A percentile compares a stretch with the other conserved stretches of the same genome.
phyloP scores from a whole-genome alignment of 2,113 vertebrate genomes.

The Brachyistius frenatus region DNA sequence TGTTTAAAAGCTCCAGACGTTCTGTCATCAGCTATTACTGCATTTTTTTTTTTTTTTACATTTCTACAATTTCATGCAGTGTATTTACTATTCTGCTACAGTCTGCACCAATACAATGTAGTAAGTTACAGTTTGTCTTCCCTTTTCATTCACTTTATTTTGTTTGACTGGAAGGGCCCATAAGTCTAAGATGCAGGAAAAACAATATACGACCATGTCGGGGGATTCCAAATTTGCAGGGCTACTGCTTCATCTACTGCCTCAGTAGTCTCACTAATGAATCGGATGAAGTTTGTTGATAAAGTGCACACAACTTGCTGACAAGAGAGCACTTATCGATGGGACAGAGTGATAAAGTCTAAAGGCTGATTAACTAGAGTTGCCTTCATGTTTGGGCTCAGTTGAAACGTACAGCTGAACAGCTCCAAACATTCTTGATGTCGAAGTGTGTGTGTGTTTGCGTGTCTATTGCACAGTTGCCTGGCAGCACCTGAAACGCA shows the following conservation, averaged over 20 bases:
- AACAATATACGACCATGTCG: slow-evolving; percentile 11
- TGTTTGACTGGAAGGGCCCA: neutral
- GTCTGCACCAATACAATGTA: neutral
- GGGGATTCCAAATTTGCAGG: slow-evolving; percentile 2
- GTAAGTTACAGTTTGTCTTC: neutral
- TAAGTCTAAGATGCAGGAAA: slow-evolving; percentile 4
- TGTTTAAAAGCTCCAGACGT: slow-evolving; percentile 1
- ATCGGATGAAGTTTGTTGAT: slow-evolving; percentile 70
- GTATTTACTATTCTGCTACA: neutral
- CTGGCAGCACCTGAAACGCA: slow-evolving; percentile 85
- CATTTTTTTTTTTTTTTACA: neutral
- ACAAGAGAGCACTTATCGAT: slow-evolving; percentile 68
- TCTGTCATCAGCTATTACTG: slow-evolving; percentile 15
- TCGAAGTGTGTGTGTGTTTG: slow-evolving; percentile 63
- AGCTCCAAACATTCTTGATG: slow-evolving; percentile 72
- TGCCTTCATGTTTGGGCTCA: slow-evolving; percentile 57
- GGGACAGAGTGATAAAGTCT: slow-evolving; percentile 33
- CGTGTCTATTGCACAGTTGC: slow-evolving; percentile 58
- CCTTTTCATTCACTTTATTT: neutral
- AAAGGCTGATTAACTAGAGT: slow-evolving; percentile 67
- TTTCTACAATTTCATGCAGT: neutral
- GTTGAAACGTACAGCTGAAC: slow-evolving; percentile 59
- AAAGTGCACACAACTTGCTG: slow-evolving; percentile 52
- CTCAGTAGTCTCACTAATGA: slow-evolving; percentile 69
- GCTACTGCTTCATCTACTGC: slow-evolving; percentile 15